Percentiles rank a stretch among this genome's conserved stretches.
Conservation (phyloP, 2,113 vertebrate species). For the Ictalurus punctatus region DNA sequence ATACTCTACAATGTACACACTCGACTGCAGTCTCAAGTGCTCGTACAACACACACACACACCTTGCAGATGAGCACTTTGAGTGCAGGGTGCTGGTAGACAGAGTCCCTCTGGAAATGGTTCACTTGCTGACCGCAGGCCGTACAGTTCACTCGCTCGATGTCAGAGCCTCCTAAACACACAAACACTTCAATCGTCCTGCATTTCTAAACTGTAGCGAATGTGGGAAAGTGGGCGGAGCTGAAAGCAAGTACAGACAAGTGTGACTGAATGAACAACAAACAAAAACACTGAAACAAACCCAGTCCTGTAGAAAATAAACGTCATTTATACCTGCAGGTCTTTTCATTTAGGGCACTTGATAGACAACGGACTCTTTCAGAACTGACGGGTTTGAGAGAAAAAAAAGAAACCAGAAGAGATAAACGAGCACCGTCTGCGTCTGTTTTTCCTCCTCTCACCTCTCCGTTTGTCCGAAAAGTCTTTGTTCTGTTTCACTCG, state of each 20-base stretch:
- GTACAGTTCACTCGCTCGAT: constrained; percentile 94
- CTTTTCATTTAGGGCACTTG: too few species aligned
- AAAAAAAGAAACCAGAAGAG: too few species aligned
- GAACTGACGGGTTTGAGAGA: too few species aligned
- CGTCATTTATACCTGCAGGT: too few species aligned
- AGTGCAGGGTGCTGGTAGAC: constrained; percentile 92
- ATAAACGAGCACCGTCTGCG: not conserved
- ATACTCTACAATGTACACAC: not conserved
- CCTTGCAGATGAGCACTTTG: constrained; percentile 99
- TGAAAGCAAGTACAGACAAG: not conserved
- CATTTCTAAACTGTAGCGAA: too few species aligned
- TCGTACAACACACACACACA: constrained; percentile 62
- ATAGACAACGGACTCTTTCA: too few species aligned
- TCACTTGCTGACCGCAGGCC: constrained; percentile 95
- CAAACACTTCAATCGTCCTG: not conserved
- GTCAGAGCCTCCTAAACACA: constrained; percentile 76
- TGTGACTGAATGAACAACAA: too few species aligned
- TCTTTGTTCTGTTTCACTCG: constrained; percentile 85
- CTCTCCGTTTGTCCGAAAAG: constrained; percentile 86
- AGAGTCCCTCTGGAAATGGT: constrained; percentile 95
- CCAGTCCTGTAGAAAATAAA: too few species aligned
- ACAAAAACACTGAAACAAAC: too few species aligned
- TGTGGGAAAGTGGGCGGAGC: not conserved
- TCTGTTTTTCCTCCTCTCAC: constrained; percentile 65
- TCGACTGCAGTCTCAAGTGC: not conserved